Conservation (phyloP, 2,888 invertebrate genomes). For the Eurois occulta region DNA sequence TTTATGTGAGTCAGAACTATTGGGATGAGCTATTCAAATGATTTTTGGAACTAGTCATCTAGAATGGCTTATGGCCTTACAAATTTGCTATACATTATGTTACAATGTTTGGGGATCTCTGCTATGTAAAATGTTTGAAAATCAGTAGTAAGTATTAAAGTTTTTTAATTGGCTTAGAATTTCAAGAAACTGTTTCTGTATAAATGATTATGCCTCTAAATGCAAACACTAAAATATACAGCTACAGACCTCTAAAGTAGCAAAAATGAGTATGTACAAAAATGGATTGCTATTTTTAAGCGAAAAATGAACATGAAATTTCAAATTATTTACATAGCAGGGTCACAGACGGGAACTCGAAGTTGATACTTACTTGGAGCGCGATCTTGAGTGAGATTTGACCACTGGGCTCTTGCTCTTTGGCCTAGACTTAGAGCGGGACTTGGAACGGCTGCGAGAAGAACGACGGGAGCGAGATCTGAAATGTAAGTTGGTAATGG, state of each 20-base stretch:
- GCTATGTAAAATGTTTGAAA: slow-evolving; percentile 56
- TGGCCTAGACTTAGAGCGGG: slow-evolving; percentile 91
- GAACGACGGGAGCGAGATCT: slow-evolving; percentile 86
- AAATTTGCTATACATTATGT: slow-evolving; percentile 22
- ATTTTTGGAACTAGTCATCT: slow-evolving; percentile 45
- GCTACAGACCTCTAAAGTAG: slow-evolving; percentile 30
- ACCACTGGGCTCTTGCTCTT: slow-evolving; percentile 94
- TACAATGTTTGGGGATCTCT: slow-evolving; percentile 17
- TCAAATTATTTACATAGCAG: slow-evolving; percentile 62
- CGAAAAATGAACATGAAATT: slow-evolving; percentile 1
- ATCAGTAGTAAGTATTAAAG: neutral
- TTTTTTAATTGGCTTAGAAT: neutral
- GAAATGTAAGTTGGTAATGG: neutral
- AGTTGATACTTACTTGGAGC: slow-evolving; percentile 92
- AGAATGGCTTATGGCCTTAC: slow-evolving; percentile 36
- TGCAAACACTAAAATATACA: slow-evolving; percentile 27
- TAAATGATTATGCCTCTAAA: slow-evolving; percentile 29
- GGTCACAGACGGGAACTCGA: slow-evolving; percentile 8
- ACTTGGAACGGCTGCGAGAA: slow-evolving; percentile 79
- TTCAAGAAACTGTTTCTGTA: neutral
- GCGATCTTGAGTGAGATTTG: slow-evolving; percentile 94
- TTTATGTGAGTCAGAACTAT: slow-evolving; percentile 18
- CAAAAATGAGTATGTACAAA: slow-evolving; percentile 22
- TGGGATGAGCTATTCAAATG: slow-evolving; percentile 33
- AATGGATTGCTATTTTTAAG: slow-evolving; percentile 12